phyloP scores from a whole-genome alignment of 1,140 invertebrate species.

The Zaprionus capensis region DNA sequence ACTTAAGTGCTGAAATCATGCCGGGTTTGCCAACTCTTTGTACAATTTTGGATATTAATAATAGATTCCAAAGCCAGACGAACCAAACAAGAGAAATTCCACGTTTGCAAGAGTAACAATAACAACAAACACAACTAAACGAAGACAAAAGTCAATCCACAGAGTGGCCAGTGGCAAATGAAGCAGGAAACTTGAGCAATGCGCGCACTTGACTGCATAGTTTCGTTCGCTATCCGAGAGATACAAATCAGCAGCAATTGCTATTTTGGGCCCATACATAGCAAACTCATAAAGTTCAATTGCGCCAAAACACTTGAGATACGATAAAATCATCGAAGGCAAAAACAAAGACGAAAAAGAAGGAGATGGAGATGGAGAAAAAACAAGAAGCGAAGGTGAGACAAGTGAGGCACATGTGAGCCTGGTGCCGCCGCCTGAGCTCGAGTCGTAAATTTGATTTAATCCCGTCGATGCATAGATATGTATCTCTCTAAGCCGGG shows the following conservation, averaged over 20 bases:
- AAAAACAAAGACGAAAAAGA: conserved; percentile 23
- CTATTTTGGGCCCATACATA: conserved; percentile 46
- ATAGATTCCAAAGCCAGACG: conserved; percentile 26
- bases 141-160: conserved; percentile 61
- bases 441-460: conserved; percentile 39
- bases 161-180: conserved; percentile 50
- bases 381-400: conserved; percentile 43
- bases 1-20: conserved; percentile 35
- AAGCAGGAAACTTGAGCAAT: conserved; percentile 77
- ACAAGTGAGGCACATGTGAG: conserved; percentile 32
- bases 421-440: background rate
- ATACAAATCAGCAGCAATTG: conserved; percentile 46
- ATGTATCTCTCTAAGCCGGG: conserved; percentile 4
- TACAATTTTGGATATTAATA: conserved; percentile 36
- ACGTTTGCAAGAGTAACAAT: conserved; percentile 32
- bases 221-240: conserved; percentile 58
- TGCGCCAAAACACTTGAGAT: conserved; percentile 56
- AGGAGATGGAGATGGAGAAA: background rate
- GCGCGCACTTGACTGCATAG: conserved; percentile 64
- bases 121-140: conserved; percentile 1
- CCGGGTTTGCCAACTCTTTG: conserved; percentile 15
- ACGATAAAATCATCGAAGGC: background rate
- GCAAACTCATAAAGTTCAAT: conserved; percentile 64
- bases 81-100: conserved; percentile 62
- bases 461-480: conserved; percentile 14